These are phyloP conservation scores for Grallaria varia DNA, from an alignment of 2,113 vertebrate genomes.

Conservation along the genomic window DNA sequence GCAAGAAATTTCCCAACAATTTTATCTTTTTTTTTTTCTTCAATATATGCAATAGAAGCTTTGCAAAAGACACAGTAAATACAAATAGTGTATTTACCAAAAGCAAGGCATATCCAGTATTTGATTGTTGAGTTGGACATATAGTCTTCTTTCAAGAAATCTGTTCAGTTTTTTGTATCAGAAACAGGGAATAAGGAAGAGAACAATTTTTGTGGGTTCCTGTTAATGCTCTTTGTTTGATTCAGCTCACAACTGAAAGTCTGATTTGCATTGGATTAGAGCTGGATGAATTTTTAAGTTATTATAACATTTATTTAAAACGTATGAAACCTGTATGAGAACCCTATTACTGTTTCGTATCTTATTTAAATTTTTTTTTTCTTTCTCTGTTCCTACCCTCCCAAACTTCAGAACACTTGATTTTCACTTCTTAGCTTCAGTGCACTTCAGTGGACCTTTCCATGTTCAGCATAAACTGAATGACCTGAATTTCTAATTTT, in stretches of 20 bases:
- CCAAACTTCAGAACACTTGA: background rate
- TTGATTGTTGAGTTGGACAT: background rate
- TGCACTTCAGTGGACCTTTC: background rate
- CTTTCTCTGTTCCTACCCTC: background rate
- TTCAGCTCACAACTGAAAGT: background rate
- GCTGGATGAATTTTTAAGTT: background rate
- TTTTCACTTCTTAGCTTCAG: background rate
- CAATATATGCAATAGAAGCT: background rate
- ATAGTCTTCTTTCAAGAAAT: background rate
- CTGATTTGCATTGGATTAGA: background rate
- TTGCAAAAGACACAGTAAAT: background rate
- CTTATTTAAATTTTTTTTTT: background rate
- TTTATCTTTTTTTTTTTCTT: background rate
- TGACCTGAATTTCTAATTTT: background rate
- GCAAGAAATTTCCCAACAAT: no score
- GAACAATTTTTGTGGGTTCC: background rate
- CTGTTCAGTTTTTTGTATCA: background rate
- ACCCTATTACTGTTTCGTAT: background rate
- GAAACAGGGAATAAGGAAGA: background rate
- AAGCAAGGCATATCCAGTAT: background rate
- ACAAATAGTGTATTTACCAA: background rate
- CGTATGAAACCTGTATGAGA: background rate
- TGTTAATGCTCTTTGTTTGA: background rate
- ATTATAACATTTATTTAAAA: background rate
- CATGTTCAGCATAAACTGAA: background rate